Conservation (phyloP, 2,113 vertebrate genomes). For the Neoarius graeffei region DNA sequence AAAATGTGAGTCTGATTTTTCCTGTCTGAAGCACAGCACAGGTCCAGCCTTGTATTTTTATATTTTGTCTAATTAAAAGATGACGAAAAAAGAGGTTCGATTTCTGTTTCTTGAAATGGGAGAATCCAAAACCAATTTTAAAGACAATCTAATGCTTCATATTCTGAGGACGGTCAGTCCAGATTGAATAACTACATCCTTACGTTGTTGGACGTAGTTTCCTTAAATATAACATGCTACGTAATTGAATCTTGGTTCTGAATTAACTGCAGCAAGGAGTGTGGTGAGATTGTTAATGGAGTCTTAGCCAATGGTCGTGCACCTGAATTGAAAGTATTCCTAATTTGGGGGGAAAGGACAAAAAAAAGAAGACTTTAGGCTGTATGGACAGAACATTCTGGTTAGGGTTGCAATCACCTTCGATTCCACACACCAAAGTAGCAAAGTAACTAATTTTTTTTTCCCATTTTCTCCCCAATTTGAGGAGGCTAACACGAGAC, state of each 20-base stretch:
- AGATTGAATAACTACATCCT: not conserved
- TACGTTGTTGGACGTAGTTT: no score
- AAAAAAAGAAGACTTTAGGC: no score
- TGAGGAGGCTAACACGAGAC: no score
- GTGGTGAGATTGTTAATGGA: no score
- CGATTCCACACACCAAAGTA: no score
- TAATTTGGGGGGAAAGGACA: no score
- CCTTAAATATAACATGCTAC: no score
- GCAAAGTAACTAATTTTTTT: no score
- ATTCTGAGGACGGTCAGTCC: not conserved
- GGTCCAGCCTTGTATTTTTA: conserved; percentile 70
- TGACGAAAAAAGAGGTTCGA: conserved; percentile 60
- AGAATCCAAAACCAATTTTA: not conserved
- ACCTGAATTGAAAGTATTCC: no score
- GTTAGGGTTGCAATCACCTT: not conserved
- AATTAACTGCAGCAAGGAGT: not conserved
- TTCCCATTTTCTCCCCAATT: no score
- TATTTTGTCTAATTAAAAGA: conserved; percentile 75
- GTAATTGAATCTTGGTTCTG: no score
- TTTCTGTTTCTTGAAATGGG: not conserved
- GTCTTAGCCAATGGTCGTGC: no score
- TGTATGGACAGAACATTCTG: not conserved
- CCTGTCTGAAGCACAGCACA: conserved; percentile 51
- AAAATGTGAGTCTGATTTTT: not conserved
- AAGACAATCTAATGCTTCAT: not conserved